phyloP scores from a whole-genome alignment of 2,797 vertebrate species.

The Lepilemur ruficaudatus region DNA sequence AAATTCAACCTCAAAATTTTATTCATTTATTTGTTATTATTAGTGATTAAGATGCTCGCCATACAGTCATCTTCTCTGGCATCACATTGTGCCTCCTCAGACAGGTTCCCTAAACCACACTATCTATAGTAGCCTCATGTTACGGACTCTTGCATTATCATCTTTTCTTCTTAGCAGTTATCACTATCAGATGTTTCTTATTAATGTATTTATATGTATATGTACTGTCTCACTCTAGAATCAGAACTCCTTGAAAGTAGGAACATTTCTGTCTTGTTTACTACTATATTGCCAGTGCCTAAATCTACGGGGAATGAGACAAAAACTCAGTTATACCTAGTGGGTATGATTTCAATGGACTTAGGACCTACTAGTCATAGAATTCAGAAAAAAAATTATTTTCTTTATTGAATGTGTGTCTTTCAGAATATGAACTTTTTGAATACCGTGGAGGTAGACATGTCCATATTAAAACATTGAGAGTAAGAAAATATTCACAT shows the following conservation, averaged over 20 bases:
- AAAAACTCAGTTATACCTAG: not conserved
- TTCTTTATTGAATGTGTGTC: not conserved
- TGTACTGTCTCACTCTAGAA: not conserved
- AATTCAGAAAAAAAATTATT: not conserved
- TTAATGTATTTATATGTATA: not conserved
- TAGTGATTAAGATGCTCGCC: not conserved
- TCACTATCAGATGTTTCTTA: not conserved
- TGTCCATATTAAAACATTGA: not conserved
- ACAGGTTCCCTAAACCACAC: not conserved
- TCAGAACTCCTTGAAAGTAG: not conserved
- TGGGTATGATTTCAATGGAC: not conserved
- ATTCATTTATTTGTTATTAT: not conserved
- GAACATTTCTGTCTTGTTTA: not conserved
- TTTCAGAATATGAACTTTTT: conserved; percentile 22
- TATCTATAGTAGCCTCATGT: not conserved
- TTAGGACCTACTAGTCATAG: not conserved
- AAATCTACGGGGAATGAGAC: not conserved
- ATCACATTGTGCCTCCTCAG: not conserved
- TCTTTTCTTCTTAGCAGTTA: not conserved
- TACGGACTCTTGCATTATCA: not conserved
- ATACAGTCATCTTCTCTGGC: not conserved
- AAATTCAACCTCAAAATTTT: not conserved
- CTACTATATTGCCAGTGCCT: not conserved
- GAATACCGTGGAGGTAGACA: not conserved
- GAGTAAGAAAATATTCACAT: not conserved